Conservation (phyloP, 2,113 vertebrate genomes). For the Tachuris rubrigastra region DNA sequence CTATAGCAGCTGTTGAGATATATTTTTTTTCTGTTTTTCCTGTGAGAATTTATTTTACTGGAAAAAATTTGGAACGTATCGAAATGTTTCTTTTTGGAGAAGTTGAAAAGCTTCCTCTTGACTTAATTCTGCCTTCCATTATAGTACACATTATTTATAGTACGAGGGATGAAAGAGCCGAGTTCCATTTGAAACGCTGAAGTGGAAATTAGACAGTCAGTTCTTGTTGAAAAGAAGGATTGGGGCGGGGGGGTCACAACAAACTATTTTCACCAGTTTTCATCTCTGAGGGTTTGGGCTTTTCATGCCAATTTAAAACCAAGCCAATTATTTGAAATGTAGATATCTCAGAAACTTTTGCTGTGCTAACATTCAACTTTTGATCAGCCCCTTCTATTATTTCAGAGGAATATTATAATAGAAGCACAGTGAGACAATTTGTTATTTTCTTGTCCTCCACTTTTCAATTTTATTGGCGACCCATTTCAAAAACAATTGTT, state of each 20-base stretch:
- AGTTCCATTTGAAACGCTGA: not conserved
- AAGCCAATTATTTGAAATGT: not conserved
- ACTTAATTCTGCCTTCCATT: conserved; percentile 27
- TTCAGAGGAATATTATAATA: not conserved
- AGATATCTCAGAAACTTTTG: not conserved
- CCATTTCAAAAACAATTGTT: not conserved
- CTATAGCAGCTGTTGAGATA: not conserved
- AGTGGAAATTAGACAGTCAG: conserved; percentile 21
- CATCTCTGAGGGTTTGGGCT: not conserved
- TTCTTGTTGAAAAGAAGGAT: not conserved
- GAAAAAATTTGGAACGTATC: not conserved
- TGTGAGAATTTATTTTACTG: not conserved
- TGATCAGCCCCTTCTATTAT: not conserved
- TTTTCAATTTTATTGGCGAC: not conserved
- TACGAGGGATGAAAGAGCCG: not conserved
- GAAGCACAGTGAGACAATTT: not conserved
- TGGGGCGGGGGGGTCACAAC: not conserved
- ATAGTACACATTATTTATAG: not conserved
- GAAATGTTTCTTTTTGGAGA: not conserved
- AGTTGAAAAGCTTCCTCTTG: not conserved
- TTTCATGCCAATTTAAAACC: not conserved
- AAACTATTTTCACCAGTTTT: not conserved
- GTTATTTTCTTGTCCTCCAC: not conserved
- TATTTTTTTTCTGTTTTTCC: not conserved
- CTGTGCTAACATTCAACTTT: not conserved